Base-by-base conservation (phyloP, 2,113 vertebrate genomes). In the Theristicus caerulescens region DNA sequence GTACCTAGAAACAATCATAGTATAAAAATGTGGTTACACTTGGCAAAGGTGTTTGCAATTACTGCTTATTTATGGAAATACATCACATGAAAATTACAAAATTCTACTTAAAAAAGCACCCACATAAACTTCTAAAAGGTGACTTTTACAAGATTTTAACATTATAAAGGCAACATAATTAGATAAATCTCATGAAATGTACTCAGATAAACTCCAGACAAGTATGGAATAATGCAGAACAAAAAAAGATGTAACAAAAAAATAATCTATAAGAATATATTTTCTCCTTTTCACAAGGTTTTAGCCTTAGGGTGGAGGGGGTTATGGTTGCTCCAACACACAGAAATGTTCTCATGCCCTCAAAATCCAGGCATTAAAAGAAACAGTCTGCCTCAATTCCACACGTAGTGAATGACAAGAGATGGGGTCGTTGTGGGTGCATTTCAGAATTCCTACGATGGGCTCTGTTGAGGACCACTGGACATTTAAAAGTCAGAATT, bases 391-490 rank as follows among this genome's bases (percentile, higher is more conserved):
- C 3, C 38, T 47, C 54, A 46, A 16, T n/a, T 72, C 25, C 10
- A 5, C 36, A 51, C 14, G 19, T 5, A 49, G 13, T 10, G 13
- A 82, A 27, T 25, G 29, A 42, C 17, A 32, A 29, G n/a, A 83
- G 31, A 58, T 24, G 11, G 11, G 15, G 32, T 34, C n/a, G 7
- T 71, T 38, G 15, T 16, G 36, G 42, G 16, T 47, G 19, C 34
- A 47, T 42, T 74, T 52, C 78, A 38, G 20, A 83, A 80, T 34
- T 71, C 38, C 67, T 44, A 1, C 0, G 0, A 14, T 6, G 10
- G 13, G 31, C 51, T 62, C 31, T 22, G 20, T 4, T 32, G 27
- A 70, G 20, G 26, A 66, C 26, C 22, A 11, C 36, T 32, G 17
- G 26, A 25, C 9, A 25, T 32, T 36, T 66, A 17, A 34, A 80